These are phyloP conservation scores for Blennius ocellaris DNA, from an alignment of 2,113 vertebrate species.

Conservation along the genomic window DNA sequence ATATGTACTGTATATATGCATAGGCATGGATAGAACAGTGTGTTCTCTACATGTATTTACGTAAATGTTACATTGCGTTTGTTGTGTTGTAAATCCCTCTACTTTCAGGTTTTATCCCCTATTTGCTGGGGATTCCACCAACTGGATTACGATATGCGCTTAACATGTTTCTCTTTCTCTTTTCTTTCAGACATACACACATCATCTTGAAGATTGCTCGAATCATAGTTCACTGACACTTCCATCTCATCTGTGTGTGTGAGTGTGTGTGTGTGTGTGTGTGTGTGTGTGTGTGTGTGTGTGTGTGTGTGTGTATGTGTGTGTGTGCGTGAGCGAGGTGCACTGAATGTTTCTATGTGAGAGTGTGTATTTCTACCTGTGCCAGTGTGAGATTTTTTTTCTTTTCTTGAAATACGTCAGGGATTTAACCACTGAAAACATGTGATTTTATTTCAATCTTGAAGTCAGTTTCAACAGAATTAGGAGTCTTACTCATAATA, in stretches of 20 bases:
- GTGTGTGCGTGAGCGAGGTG: conserved; percentile 22
- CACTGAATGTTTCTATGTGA: conserved; percentile 22
- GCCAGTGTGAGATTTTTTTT: conserved; percentile 15
- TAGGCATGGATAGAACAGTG: too few species aligned
- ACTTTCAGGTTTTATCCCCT: conserved; percentile 15
- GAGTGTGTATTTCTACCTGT: neutral
- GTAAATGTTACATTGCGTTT: neutral
- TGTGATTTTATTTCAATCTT: conserved; percentile 10
- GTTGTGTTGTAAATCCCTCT: conserved; percentile 23
- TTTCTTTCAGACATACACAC: conserved; percentile 60
- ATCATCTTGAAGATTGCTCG: conserved; percentile 62
- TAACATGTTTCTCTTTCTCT: conserved; percentile 12
- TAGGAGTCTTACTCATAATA: conserved; percentile 5
- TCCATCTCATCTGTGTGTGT: conserved; percentile 23
- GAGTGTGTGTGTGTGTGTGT: conserved; percentile 23
- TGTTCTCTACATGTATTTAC: too few species aligned
- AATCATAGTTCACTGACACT: conserved; percentile 37
- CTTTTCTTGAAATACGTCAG: conserved; percentile 44
- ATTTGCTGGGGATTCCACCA: conserved; percentile 5
- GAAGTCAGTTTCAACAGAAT: conserved; percentile 12
- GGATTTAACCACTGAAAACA: conserved; percentile 9
- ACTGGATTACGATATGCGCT: neutral
- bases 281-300: conserved; percentile 19
- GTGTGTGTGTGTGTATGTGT: conserved; percentile 7
- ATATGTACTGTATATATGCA: too few species aligned